Conservation (phyloP, 2,888 invertebrate genomes). For the Brachycybe producta region DNA sequence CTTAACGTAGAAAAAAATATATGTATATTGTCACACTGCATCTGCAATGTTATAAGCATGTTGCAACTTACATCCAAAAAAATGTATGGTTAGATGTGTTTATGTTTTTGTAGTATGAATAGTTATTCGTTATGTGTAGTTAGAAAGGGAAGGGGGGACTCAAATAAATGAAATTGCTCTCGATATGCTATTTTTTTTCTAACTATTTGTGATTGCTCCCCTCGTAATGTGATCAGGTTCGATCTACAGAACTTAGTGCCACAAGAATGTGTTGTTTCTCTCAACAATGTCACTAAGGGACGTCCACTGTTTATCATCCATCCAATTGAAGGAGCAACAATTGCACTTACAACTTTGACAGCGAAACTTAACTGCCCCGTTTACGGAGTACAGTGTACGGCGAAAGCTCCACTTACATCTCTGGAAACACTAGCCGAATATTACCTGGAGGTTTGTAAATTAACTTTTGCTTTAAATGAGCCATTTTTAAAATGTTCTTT, state of each 20-base stretch:
- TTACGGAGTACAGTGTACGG: conserved; percentile 80
- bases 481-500: not conserved
- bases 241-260: conserved; percentile 18
- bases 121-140: too few relatives aligned
- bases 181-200: too few relatives aligned
- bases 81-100: too few relatives aligned
- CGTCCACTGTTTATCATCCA: conserved; percentile 47
- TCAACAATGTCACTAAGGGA: conserved; percentile 36
- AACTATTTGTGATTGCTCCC: too few relatives aligned
- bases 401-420: conserved; percentile 55
- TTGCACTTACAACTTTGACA: conserved; percentile 56
- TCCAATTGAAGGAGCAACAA: conserved; percentile 78
- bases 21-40: too few relatives aligned
- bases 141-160: too few relatives aligned
- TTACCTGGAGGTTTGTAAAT: conserved; percentile 33
- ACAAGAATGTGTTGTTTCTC: conserved; percentile 42
- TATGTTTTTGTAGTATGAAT: too few relatives aligned
- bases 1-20: too few relatives aligned
- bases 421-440: conserved; percentile 53
- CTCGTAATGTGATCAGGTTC: conserved; percentile 11
- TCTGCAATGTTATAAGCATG: too few relatives aligned
- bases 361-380: conserved; percentile 58
- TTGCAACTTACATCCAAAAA: too few relatives aligned
- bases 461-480: conserved; percentile 46
- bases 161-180: too few relatives aligned